Conservation (phyloP, 1,140 invertebrate species). For the Cydia amplana region DNA sequence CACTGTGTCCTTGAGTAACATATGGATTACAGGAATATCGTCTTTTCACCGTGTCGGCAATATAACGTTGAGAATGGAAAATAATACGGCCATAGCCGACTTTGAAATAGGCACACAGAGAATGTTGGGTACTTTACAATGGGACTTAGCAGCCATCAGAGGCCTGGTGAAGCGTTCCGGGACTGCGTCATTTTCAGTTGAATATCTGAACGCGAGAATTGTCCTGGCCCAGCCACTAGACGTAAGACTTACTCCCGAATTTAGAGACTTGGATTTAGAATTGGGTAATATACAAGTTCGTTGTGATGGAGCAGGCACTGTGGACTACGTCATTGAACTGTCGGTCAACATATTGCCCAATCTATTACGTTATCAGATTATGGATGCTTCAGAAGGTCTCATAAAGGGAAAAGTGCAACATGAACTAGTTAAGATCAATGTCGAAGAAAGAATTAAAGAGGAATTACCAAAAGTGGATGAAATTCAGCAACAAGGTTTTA, state of each 20-base stretch:
- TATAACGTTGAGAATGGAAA: slow-evolving; percentile 85
- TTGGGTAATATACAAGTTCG: slow-evolving; percentile 90
- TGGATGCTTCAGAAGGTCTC: slow-evolving; percentile 89
- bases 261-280: slow-evolving; percentile 88
- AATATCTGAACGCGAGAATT: slow-evolving; percentile 84
- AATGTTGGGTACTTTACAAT: slow-evolving; percentile 86
- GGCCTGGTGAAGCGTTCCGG: slow-evolving; percentile 86
- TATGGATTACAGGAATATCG: slow-evolving; percentile 88
- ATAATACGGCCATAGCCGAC: slow-evolving; percentile 83
- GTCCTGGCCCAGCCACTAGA: slow-evolving; percentile 88
- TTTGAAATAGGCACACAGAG: slow-evolving; percentile 89
- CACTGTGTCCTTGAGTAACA: slow-evolving; percentile 84
- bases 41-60: slow-evolving; percentile 91
- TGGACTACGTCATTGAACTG: slow-evolving; percentile 90
- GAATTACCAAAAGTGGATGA: slow-evolving; percentile 83
- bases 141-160: slow-evolving; percentile 85
- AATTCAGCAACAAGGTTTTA: slow-evolving; percentile 75
- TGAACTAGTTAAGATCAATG: slow-evolving; percentile 85
- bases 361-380: slow-evolving; percentile 90
- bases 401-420: slow-evolving; percentile 84
- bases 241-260: slow-evolving; percentile 84
- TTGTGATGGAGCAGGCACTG: slow-evolving; percentile 87
- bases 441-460: slow-evolving; percentile 85
- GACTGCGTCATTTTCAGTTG: slow-evolving; percentile 86
- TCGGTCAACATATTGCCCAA: slow-evolving; percentile 89